Evolutionary conservation across 2,888 invertebrate species (phyloP).

Genomic region (Spicauda simplicius): DNA sequence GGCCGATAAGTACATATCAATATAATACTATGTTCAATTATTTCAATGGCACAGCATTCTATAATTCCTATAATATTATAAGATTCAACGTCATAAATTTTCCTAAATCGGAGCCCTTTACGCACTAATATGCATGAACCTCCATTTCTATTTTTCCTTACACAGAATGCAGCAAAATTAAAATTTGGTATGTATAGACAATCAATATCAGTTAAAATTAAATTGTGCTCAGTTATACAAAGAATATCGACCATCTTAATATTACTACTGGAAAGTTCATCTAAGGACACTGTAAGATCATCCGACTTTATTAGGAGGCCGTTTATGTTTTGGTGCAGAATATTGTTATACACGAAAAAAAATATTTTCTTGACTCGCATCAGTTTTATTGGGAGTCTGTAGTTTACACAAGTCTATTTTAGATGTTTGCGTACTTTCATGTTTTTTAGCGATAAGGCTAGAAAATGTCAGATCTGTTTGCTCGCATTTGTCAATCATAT

Average conservation of each 20-base stretch:
- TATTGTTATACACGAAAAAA: background rate
- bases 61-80: background rate
- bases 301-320: background rate
- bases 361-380: background rate
- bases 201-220: background rate
- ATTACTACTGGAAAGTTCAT: background rate
- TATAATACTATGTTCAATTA: background rate
- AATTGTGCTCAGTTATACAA: background rate
- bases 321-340: constrained; percentile 8
- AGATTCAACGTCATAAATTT: background rate
- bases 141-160: background rate
- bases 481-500: background rate
- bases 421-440: background rate
- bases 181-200: background rate
- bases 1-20: background rate
- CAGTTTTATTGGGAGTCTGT: background rate
- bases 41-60: background rate
- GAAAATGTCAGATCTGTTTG: background rate
- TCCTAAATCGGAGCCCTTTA: background rate
- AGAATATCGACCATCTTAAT: background rate
- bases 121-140: background rate
- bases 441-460: background rate
- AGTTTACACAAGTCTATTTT: background rate
- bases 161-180: background rate
- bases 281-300: background rate